phyloP scores from a whole-genome alignment of 2,113 vertebrate species.

The Pan troglodytes region NHGRI_mPanTro3-v2.1_pri NC_072398.2:180424501-180425000 shows the following conservation, averaged over 20 bases:
- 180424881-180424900: neutral
- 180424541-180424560: neutral
- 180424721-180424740: slow-evolving; percentile 5
- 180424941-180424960: neutral
- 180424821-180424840: neutral
- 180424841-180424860: slow-evolving; percentile 1
- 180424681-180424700: neutral
- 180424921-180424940: neutral
- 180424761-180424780: neutral
- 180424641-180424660: neutral
- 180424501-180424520: neutral
- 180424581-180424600: neutral
- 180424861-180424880: neutral
- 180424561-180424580: neutral
- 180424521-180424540: too few species aligned
- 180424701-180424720: neutral
- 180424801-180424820: neutral
- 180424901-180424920: neutral
- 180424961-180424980: slow-evolving; percentile 18
- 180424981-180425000: neutral
- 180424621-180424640: neutral
- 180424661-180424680: neutral
- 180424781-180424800: neutral
- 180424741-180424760: neutral
- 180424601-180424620: neutral